Percentiles rank a stretch among this genome's conserved stretches.
Conservation (phyloP, 2,797 vertebrate genomes). For the Coendou prehensilis region DNA sequence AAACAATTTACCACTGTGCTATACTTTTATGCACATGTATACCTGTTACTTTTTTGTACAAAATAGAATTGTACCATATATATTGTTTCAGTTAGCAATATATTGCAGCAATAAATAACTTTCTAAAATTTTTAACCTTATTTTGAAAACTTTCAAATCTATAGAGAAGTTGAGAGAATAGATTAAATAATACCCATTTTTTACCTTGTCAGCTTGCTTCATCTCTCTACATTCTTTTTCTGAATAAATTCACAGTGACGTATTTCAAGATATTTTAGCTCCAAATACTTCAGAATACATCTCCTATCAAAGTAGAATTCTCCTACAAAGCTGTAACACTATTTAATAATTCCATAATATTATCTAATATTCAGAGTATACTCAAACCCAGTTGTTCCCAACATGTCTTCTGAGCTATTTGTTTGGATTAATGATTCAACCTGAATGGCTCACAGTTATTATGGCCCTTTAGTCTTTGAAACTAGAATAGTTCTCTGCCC, state of each 20-base stretch:
- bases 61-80: not conserved
- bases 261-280: not conserved
- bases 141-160: not conserved
- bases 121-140: not conserved
- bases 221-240: conserved; percentile 15
- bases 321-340: not conserved
- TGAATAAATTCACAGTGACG: conserved; percentile 14
- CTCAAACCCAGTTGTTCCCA: not conserved
- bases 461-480: not conserved
- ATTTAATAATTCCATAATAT: not conserved
- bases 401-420: not conserved
- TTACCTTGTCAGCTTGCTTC: not conserved
- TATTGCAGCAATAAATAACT: not conserved
- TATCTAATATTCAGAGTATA: not conserved
- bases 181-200: not conserved
- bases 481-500: not conserved
- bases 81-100: not conserved
- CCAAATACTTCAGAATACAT: conserved; percentile 8
- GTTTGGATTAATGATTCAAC: not conserved
- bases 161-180: not conserved
- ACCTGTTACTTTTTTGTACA: not conserved
- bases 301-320: not conserved
- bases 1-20: not conserved
- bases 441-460: not conserved
- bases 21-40: not conserved